These are phyloP conservation scores for Eupeodes corollae DNA, from an alignment of 1,140 invertebrate species.

Conservation along the genomic window DNA sequence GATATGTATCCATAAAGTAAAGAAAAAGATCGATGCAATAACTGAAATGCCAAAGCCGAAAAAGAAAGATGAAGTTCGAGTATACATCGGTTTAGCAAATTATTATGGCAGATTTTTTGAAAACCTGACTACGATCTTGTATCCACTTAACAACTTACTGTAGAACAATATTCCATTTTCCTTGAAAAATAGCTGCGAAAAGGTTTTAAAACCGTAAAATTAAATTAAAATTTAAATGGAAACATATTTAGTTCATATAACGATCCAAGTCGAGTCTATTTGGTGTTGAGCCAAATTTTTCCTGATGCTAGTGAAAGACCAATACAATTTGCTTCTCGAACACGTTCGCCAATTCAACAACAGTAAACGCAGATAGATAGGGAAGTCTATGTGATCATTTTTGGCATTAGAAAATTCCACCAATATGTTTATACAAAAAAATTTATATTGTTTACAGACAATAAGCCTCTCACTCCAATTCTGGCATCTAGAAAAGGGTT, in stretches of 20 bases:
- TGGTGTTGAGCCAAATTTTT: slow-evolving; percentile 36
- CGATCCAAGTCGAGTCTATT: slow-evolving; percentile 26
- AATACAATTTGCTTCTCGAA: slow-evolving; percentile 40
- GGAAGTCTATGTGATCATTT: slow-evolving; percentile 42
- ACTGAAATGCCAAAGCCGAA: slow-evolving; percentile 10
- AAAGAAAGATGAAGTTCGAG: slow-evolving; percentile 13
- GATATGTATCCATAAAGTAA: too few relatives aligned
- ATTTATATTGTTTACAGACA: slow-evolving; percentile 40
- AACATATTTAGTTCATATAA: slow-evolving; percentile 32
- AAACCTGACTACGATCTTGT: too few relatives aligned
- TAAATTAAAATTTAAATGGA: slow-evolving; percentile 18
- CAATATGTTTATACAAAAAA: slow-evolving; percentile 39
- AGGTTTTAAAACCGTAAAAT: slow-evolving; percentile 13
- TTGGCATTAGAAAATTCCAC: slow-evolving; percentile 40
- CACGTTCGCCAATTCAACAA: slow-evolving; percentile 37
- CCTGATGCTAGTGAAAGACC: slow-evolving; percentile 34
- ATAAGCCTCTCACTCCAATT: slow-evolving; percentile 38
- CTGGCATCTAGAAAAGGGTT: slow-evolving; percentile 24
- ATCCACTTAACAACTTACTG: slow-evolving; percentile 15
- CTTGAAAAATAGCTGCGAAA: slow-evolving; percentile 16
- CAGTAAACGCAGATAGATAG: slow-evolving; percentile 44
- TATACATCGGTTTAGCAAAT: slow-evolving; percentile 14
- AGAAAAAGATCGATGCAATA: too few relatives aligned
- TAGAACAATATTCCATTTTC: slow-evolving; percentile 10
- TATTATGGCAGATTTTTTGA: slow-evolving; percentile 11